phyloP scores from a whole-genome alignment of 2,797 vertebrate species.

The Manis pentadactyla region DNA sequence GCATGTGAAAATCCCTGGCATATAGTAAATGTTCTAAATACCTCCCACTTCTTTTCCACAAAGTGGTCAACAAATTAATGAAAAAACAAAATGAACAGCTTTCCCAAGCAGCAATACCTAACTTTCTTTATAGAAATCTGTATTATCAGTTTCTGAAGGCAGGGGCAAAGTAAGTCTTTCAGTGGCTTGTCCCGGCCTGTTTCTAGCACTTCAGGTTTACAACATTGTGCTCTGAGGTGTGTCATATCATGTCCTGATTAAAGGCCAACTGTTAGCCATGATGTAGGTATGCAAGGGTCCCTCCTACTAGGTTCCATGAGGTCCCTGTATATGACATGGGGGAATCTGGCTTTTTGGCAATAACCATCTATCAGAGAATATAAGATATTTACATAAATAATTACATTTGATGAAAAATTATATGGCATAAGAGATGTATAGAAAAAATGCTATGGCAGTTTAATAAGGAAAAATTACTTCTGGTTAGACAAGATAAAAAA shows the following conservation, averaged over 20 bases:
- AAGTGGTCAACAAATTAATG: slow-evolving; percentile 33
- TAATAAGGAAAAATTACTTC: slow-evolving; percentile 21
- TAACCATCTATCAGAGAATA: background rate
- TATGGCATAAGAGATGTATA: background rate
- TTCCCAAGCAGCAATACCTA: background rate
- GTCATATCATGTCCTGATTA: background rate
- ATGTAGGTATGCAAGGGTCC: background rate
- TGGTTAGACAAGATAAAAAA: background rate
- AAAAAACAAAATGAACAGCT: slow-evolving; percentile 37
- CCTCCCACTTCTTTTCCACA: background rate
- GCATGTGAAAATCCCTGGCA: background rate
- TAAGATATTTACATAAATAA: slow-evolving; percentile 21
- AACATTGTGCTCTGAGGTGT: slow-evolving; percentile 4
- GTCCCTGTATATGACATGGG: background rate
- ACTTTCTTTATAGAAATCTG: slow-evolving; percentile 56
- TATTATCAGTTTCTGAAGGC: slow-evolving; percentile 41
- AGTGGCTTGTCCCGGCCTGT: slow-evolving; percentile 20
- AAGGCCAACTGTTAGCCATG: background rate
- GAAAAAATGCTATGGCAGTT: background rate
- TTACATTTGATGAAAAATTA: background rate
- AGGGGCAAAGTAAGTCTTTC: background rate
- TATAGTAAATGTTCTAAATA: background rate
- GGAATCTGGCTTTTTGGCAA: background rate
- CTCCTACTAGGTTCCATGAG: slow-evolving; percentile 4
- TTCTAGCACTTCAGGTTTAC: background rate